Evolutionary conservation across 2,113 vertebrate genomes (phyloP), one percentile per base, ranked within the genome.

Genomic region (Bolborhynchus lineola): DNA sequence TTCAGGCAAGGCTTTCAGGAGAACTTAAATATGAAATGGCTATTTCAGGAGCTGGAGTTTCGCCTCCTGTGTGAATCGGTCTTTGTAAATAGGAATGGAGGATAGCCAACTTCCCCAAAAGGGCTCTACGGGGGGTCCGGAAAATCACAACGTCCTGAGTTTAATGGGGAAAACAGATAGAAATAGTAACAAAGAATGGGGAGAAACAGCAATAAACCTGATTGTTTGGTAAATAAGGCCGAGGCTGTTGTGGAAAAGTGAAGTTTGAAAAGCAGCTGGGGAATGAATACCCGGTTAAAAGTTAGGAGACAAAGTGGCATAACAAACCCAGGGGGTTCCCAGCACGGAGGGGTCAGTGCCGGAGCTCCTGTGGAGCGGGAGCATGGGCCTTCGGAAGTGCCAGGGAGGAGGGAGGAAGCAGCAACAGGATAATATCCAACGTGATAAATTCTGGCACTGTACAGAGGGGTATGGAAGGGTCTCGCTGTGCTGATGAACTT

Each of bases 181-280:
- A 97, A 97, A 94, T 92, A 67, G 93, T 52, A 89, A 97, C 96
- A 97, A 97, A 97, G 96, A 97, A 95, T 92, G 74, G 82, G 74
- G 90, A 93, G 89, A 95, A 97, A 97, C 95, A 94, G 96, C 86
- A 96, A 96, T 96, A 97, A 97, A 97, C 89, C 94, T 95, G 96
- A 97, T 97, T 96, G 94, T 97, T 96, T 97, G 89, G 96, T 97
- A 97, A 97, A 97, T 96, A 97, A 97, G 96, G 82, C 94, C 1
- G 6, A 92, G 92, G 69, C 77, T 93, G 91, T 93, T 92, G 91
- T 82, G 0, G 52, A 95, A 93, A 95, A 95, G 74, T 47, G 95
- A 87, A 82, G 93, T 95, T 94, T 95, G 93, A 96, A 97, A 97
- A 97, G 96, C 95, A 96, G 89, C 93, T 79, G 78, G 60, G 89